Conservation (phyloP, 2,797 vertebrate species). For the Spheniscus humboldti region DNA sequence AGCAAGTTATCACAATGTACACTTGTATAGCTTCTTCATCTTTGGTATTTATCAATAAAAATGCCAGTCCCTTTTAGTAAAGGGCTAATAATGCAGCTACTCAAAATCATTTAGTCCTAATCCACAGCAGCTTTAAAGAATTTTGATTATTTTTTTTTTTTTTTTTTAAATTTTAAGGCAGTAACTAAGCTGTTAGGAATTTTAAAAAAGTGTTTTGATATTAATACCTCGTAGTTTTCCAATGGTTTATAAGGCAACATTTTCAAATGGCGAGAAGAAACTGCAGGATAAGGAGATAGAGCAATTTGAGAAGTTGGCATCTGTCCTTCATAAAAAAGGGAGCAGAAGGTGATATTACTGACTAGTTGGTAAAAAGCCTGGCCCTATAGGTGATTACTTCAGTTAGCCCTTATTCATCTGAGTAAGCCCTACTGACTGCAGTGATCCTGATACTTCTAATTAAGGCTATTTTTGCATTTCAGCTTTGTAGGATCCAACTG, state of each 20-base stretch:
- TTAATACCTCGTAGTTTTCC: background rate
- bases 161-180: background rate
- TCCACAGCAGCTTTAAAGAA: background rate
- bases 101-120: background rate
- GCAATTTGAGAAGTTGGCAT: background rate
- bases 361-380: background rate
- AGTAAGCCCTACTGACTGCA: background rate
- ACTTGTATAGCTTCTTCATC: background rate
- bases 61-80: conserved; percentile 15
- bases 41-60: conserved; percentile 50
- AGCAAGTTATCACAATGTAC: background rate
- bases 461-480: background rate
- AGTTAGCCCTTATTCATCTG: background rate
- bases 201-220: background rate
- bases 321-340: background rate
- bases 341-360: background rate
- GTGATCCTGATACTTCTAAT: background rate
- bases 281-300: background rate
- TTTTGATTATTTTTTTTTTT: background rate
- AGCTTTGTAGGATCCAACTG: background rate
- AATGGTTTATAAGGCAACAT: conserved; percentile 30
- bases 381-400: background rate
- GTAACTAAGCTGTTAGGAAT: background rate
- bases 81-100: background rate
- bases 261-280: background rate